phyloP scores from a whole-genome alignment of 2,113 vertebrate species.

The Epinephelus cyanopodus region DNA sequence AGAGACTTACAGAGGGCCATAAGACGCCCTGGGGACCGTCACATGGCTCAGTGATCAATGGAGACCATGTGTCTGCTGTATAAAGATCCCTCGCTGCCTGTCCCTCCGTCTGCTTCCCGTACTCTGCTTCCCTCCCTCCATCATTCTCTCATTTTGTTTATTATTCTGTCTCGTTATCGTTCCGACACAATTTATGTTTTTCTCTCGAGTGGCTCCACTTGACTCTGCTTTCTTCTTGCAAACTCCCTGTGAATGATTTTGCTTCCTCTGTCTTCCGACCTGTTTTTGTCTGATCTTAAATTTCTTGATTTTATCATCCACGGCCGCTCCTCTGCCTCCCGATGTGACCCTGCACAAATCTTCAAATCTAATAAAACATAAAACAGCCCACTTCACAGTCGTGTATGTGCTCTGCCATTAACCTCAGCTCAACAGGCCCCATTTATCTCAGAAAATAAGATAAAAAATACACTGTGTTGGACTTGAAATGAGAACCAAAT shows the following conservation, averaged over 20 bases:
- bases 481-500: conserved; percentile 1
- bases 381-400: conserved; percentile 19
- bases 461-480: background rate
- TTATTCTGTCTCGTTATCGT: conserved; percentile 4
- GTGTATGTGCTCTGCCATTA: background rate
- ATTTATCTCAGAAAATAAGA: background rate
- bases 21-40: conserved; percentile 47
- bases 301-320: conserved; percentile 3
- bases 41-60: conserved; percentile 66
- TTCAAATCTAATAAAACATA: conserved; percentile 22
- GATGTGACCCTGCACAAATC: conserved; percentile 13
- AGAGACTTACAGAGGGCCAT: conserved; percentile 41
- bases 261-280: background rate
- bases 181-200: background rate
- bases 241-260: background rate
- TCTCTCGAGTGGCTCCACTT: background rate
- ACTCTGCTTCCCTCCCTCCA: background rate
- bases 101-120: background rate
- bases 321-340: background rate
- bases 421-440: background rate
- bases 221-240: background rate
- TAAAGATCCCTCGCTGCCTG: conserved; percentile 25
- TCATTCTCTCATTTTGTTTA: background rate
- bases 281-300: conserved; percentile 24
- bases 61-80: conserved; percentile 60